A percentile compares a stretch with the other conserved stretches of the same genome.
These are phyloP conservation scores for Helogale parvula DNA, from an alignment of 2,113 vertebrate species.

Conservation along the genomic window DNA sequence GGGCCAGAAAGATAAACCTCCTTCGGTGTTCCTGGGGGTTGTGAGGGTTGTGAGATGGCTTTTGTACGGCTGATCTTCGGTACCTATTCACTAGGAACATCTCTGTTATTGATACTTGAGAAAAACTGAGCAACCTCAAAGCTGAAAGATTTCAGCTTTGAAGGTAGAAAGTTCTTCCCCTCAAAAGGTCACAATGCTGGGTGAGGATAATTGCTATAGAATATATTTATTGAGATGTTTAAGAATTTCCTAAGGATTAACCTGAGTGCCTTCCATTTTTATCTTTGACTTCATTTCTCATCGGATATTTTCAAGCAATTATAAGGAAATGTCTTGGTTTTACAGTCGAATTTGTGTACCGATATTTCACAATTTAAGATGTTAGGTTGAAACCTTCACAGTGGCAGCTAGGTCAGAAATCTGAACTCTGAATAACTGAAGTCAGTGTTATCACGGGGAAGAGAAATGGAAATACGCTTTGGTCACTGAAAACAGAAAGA, in stretches of 20 bases:
- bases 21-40: background rate
- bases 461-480: conserved; percentile 44
- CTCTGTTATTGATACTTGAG: conserved; percentile 2
- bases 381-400: background rate
- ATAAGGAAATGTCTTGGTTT: conserved; percentile 19
- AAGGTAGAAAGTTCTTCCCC: background rate
- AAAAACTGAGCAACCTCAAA: background rate
- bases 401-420: conserved; percentile 39
- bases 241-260: conserved; percentile 19
- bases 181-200: background rate
- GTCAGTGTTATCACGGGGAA: conserved; percentile 13
- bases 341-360: conserved; percentile 5
- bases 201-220: background rate
- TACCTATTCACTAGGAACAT: background rate
- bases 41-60: background rate
- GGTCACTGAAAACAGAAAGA: conserved; percentile 47
- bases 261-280: background rate
- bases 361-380: conserved; percentile 25
- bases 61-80: background rate
- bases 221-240: conserved; percentile 22
- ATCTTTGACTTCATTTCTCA: conserved; percentile 6
- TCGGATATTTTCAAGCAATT: conserved; percentile 46
- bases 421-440: conserved; percentile 61
- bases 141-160: background rate
- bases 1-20: background rate